phyloP scores from a whole-genome alignment of 2,113 vertebrate genomes.

The Nibea coibor region DNA sequence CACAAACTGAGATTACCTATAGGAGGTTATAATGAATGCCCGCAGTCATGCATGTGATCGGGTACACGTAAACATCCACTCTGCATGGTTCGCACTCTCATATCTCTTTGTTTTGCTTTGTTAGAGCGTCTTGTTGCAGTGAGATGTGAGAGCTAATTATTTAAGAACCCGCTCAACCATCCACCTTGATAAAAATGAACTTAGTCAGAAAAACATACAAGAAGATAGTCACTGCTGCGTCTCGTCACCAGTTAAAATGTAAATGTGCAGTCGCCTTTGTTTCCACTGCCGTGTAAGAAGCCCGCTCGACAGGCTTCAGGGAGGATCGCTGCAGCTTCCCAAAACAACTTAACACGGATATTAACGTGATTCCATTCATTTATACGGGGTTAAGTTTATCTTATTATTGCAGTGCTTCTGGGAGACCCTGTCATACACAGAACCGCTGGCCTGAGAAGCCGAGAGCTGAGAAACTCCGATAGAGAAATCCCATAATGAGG shows the following conservation, averaged over 20 bases:
- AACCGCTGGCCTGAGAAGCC: conserved; percentile 43
- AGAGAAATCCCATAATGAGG: conserved; percentile 60
- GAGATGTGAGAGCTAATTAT: conserved; percentile 40
- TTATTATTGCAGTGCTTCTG: conserved; percentile 49
- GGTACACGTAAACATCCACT: conserved; percentile 8
- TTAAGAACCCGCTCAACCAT: conserved; percentile 27
- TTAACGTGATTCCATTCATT: conserved; percentile 42
- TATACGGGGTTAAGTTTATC: conserved; percentile 42
- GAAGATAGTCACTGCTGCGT: background rate
- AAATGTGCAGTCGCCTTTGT: conserved; percentile 18
- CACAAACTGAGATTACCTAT: conserved; percentile 3
- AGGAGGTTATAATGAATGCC: background rate
- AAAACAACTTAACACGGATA: conserved; percentile 39
- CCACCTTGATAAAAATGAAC: conserved; percentile 21
- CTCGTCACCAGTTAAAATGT: conserved; percentile 24
- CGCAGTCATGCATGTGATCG: conserved; percentile 45
- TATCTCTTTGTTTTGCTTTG: conserved; percentile 38
- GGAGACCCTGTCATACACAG: conserved; percentile 37
- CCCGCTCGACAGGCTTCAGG: conserved; percentile 27
- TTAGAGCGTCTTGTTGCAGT: conserved; percentile 18
- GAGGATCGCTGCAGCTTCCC: conserved; percentile 29
- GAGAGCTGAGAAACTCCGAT: conserved; percentile 29
- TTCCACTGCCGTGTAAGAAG: conserved; percentile 2
- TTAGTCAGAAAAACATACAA: conserved; percentile 19
- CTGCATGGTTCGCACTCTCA: conserved; percentile 26